Conservation (phyloP, 2,888 invertebrate genomes). For the Drosophila helvetica region DNA sequence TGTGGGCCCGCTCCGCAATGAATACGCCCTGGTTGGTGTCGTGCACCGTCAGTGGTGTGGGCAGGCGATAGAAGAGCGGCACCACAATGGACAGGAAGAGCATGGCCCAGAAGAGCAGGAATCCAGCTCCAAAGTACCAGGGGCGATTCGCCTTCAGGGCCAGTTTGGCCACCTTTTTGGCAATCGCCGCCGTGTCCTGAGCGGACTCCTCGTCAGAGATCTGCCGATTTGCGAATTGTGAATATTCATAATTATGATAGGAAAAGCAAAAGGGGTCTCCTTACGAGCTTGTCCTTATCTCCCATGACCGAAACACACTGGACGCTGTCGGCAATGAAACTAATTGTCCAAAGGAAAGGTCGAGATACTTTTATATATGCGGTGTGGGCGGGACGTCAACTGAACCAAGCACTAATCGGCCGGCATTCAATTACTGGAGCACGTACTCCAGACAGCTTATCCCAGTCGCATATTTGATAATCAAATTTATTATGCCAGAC, state of each 20-base stretch:
- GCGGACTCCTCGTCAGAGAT: not conserved
- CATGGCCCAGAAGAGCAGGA: conserved; percentile 70
- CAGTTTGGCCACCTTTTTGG: not conserved
- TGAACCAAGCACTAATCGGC: not conserved
- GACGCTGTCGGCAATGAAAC: not conserved
- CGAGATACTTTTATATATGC: not conserved
- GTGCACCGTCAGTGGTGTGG: conserved; percentile 56
- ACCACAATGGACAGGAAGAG: conserved; percentile 72
- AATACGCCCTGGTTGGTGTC: conserved; percentile 46
- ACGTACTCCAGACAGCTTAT: not conserved
- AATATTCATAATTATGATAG: not conserved
- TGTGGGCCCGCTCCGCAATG: conserved; percentile 65
- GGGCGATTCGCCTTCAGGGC: conserved; percentile 40
- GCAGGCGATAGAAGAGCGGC: conserved; percentile 68
- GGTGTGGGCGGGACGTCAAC: not conserved
- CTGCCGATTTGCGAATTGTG: not conserved
- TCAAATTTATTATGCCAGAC: not conserved
- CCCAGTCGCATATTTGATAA: not conserved
- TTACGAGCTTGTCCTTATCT: not conserved
- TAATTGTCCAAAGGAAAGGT: not conserved
- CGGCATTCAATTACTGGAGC: too few relatives aligned
- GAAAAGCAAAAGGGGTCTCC: not conserved
- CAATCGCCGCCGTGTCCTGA: not conserved
- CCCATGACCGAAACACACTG: not conserved
- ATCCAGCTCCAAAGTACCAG: conserved; percentile 72